Conservation (phyloP, 2,888 invertebrate genomes). For the Sinelater perroti region DNA sequence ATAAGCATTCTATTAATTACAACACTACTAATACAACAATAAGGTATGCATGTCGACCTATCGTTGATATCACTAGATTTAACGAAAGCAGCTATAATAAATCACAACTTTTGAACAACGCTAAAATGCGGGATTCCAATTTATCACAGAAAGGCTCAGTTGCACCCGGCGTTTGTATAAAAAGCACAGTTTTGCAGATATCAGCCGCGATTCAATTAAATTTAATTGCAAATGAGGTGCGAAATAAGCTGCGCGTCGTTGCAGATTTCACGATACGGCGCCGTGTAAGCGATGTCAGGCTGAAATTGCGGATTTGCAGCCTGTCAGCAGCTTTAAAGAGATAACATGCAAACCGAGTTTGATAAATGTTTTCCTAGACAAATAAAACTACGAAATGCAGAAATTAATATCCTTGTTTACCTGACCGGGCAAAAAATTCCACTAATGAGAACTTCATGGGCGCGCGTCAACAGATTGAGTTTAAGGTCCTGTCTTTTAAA, state of each 20-base stretch:
- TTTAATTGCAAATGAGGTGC: constrained; percentile 19
- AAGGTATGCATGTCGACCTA: too few species aligned
- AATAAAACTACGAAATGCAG: background rate
- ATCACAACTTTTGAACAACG: too few species aligned
- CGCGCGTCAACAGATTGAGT: too few species aligned
- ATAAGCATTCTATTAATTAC: too few species aligned
- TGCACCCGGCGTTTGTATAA: constrained; percentile 8
- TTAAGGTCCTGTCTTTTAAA: too few species aligned
- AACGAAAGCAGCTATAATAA: too few species aligned
- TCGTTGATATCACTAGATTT: too few species aligned
- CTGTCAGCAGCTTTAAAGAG: too few species aligned
- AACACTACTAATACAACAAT: too few species aligned
- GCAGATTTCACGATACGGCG: too few species aligned
- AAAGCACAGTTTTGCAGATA: constrained; percentile 9
- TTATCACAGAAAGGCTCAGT: constrained; percentile 1
- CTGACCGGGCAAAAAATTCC: background rate
- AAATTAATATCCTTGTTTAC: background rate
- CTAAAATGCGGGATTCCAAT: constrained; percentile 6
- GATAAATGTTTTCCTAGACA: background rate
- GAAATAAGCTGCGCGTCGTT: constrained; percentile 8
- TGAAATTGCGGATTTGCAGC: too few species aligned
- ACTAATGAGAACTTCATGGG: background rate
- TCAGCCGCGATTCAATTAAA: constrained; percentile 17
- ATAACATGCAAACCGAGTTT: background rate
- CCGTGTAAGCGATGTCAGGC: too few species aligned